Evolutionary conservation across 2,113 vertebrate species (phyloP).

Genomic region (Mastomys natalensis): DNA sequence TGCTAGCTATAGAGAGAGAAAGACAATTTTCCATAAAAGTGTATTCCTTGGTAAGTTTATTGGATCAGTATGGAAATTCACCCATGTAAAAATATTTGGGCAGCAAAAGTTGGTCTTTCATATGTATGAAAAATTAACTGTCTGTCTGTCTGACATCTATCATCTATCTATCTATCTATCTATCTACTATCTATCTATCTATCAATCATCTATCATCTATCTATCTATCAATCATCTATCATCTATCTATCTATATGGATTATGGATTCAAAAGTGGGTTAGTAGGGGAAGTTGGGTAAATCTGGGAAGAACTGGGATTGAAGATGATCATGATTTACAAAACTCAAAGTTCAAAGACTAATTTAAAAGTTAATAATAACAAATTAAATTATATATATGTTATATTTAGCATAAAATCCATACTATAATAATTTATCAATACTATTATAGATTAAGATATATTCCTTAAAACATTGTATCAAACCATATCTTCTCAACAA

Average conservation of each 20-base stretch:
- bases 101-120: background rate
- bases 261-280: background rate
- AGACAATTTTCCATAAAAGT: background rate
- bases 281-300: background rate
- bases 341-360: background rate
- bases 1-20: background rate
- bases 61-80: background rate
- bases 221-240: no score
- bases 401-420: background rate
- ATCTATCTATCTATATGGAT: no score
- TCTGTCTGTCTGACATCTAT: no score
- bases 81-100: background rate
- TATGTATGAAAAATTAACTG: background rate
- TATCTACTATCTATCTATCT: no score
- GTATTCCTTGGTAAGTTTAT: background rate
- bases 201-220: no score
- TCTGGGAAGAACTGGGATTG: background rate
- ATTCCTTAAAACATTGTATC: background rate
- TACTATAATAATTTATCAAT: background rate
- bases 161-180: no score
- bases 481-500: background rate
- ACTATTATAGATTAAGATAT: background rate
- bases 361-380: background rate
- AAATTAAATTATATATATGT: background rate
- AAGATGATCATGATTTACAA: background rate